phyloP scores from a whole-genome alignment of 1,140 invertebrate species.

The Ooceraea biroi region DNA sequence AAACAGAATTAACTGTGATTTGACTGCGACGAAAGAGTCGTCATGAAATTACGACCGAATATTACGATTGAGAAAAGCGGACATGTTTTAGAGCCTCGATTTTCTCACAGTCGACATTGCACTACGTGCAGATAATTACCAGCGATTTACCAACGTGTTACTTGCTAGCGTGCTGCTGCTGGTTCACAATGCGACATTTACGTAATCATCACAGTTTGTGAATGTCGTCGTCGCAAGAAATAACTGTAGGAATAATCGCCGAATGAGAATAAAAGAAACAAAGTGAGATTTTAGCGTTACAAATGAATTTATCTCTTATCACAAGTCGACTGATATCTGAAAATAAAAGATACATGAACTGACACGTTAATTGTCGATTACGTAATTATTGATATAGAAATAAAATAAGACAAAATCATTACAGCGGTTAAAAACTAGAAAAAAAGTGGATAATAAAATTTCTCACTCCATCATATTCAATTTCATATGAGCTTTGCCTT shows the following conservation, averaged over 20 bases:
- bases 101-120: conserved; percentile 1
- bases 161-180: background rate
- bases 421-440: too few species aligned
- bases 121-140: conserved; percentile 50
- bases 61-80: background rate
- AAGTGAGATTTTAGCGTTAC: too few species aligned
- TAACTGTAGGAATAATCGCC: background rate
- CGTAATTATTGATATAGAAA: too few species aligned
- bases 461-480: too few species aligned
- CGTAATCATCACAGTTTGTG: conserved; percentile 1
- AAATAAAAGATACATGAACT: too few species aligned
- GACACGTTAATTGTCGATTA: too few species aligned
- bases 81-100: background rate
- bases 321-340: too few species aligned
- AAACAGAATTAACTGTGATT: too few species aligned
- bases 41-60: background rate
- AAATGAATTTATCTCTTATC: too few species aligned
- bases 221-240: background rate
- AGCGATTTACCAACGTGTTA: conserved; percentile 8
- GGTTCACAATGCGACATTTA: conserved; percentile 57
- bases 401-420: too few species aligned
- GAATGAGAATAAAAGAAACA: background rate
- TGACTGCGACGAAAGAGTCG: background rate
- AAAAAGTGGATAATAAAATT: too few species aligned
- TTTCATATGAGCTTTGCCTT: too few species aligned